Conservation (phyloP, 2,888 invertebrate species). For the Notocelia uddmanniana region DNA sequence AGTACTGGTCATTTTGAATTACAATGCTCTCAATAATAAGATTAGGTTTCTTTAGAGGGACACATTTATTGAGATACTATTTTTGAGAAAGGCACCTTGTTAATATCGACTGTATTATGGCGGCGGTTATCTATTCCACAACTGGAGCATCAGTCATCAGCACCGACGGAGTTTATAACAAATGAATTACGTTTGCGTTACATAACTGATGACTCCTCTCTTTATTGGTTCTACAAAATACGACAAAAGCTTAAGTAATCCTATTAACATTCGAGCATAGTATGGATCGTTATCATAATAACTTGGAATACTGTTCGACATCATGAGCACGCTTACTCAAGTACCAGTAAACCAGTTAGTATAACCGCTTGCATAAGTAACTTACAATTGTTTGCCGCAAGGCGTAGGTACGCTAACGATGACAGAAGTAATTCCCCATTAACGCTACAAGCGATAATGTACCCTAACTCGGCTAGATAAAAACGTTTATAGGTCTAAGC, state of each 20-base stretch:
- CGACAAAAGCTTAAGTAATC: slow-evolving; percentile 20
- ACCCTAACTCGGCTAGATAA: slow-evolving; percentile 16
- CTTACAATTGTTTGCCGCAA: slow-evolving; percentile 57
- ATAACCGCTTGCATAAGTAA: slow-evolving; percentile 54
- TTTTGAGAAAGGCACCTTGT: neutral
- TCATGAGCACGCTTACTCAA: slow-evolving; percentile 46
- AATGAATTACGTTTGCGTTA: neutral
- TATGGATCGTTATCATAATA: neutral
- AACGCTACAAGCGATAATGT: slow-evolving; percentile 22
- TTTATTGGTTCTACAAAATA: neutral
- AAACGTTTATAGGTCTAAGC: slow-evolving; percentile 20
- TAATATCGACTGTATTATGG: neutral
- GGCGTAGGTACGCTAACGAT: slow-evolving; percentile 52
- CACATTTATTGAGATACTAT: neutral
- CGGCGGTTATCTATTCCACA: neutral
- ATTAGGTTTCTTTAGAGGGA: neutral
- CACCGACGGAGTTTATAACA: neutral
- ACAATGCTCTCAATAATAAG: neutral
- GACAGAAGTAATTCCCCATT: slow-evolving; percentile 50
- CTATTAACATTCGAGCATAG: slow-evolving; percentile 16
- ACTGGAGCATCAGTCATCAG: neutral
- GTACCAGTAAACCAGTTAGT: slow-evolving; percentile 32
- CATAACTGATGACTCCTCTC: neutral
- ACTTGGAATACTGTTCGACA: slow-evolving; percentile 5
- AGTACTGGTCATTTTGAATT: neutral